Base-by-base conservation (phyloP, 2,888 invertebrate genomes). In the Hedychridium roseum region DNA sequence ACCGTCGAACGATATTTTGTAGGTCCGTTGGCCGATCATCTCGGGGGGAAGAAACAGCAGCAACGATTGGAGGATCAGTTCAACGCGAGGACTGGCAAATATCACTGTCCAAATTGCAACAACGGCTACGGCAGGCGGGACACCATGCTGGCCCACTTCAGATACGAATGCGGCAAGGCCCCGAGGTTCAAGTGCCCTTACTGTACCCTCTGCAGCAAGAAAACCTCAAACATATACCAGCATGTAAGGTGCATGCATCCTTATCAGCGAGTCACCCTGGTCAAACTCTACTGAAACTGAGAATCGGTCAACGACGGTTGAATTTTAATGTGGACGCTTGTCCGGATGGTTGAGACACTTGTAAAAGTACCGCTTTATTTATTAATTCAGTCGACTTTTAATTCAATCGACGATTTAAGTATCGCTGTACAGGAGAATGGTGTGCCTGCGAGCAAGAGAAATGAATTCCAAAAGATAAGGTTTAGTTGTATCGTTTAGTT, bases 141-240 rank as follows among this genome's bases (percentile, higher is more conserved):
- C 58, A 76, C 78, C 20, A 77, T 80, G 73, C 56, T 76, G 57
- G 70, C 71, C 23, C 80, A 80, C 57, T 74, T 68, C 54, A 73
- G 79, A 30, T 76, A 78, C 65, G 79, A 80, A 54, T 80, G 79
- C 48, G 77, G 78, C 14, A 71, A 74, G 60, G 73, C 73, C 7
- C 79, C 79, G 3, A 67, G 76, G 14, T 80, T 71, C 63, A 68
- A 72, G 46, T 80, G 80, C 39, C 76, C 78, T 3, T 71, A 78
- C 30, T 80, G 80, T 49, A 41, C 61, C 4, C 57, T 71, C 36
- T 64, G 68, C 58, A 73, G 73, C 56, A 76, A 75, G 57, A 75
- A 74, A 57, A 68, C 71, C 2, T 74, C 74, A 7, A 76, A 75
- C 53, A 60, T 76, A 47, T 75, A 76, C 52, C 75, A 76, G 20